A percentile compares a stretch with the other conserved stretches of the same genome.
Evolutionary conservation across 1,140 invertebrate genomes (phyloP).

Genomic region (Lerema accius): DNA sequence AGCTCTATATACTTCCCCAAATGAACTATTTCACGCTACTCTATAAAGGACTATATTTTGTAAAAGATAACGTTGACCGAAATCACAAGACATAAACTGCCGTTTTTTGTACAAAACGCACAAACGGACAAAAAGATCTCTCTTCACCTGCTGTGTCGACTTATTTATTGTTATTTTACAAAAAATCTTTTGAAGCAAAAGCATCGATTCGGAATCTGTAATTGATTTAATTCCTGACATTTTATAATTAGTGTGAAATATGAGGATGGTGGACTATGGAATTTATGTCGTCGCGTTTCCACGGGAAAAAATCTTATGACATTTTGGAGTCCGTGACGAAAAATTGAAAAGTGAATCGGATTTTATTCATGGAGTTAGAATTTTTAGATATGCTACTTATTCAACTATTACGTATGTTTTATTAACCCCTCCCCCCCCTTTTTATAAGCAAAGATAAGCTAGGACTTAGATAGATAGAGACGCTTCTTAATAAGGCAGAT

Average conservation of each 20-base stretch:
- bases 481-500: no score
- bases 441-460: no score
- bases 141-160: constrained; percentile 71
- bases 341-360: no score
- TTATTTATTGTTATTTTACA: constrained; percentile 73
- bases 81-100: constrained; percentile 71
- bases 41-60: constrained; percentile 67
- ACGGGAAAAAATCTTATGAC: no score
- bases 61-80: constrained; percentile 73
- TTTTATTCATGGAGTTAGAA: no score
- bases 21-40: constrained; percentile 73
- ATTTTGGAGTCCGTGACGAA: no score
- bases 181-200: constrained; percentile 43
- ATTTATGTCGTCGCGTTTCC: constrained; percentile 30
- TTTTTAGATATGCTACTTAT: no score
- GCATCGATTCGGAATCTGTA: constrained; percentile 45
- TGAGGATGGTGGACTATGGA: constrained; percentile 51
- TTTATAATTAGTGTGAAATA: constrained; percentile 78
- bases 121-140: constrained; percentile 53
- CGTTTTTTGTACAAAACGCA: constrained; percentile 53
- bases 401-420: no score
- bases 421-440: no score
- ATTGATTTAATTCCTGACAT: constrained; percentile 76
- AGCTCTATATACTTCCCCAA: constrained; percentile 45
- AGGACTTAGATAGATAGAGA: no score